phyloP scores from a whole-genome alignment of 2,797 vertebrate species.

The Dermochelys coriacea region DNA sequence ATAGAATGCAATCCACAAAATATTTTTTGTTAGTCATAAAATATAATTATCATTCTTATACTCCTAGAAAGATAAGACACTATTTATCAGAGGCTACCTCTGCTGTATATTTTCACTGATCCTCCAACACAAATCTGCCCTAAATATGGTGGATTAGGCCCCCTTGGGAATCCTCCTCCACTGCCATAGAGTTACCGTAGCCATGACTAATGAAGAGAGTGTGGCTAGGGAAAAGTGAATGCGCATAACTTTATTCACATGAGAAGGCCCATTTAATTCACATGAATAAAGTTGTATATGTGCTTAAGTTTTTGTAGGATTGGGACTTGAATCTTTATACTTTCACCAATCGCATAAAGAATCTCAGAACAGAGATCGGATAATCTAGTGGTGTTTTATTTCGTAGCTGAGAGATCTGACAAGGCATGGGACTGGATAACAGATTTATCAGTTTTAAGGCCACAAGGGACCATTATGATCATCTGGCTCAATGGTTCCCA shows the following conservation, averaged over 20 bases:
- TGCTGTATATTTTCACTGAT: not conserved
- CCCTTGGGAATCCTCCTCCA: not conserved
- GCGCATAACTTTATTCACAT: not conserved
- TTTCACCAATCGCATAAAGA: not conserved
- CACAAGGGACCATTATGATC: not conserved
- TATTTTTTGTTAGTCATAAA: not conserved
- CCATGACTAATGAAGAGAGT: not conserved
- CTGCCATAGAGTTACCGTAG: not conserved
- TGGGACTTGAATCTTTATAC: not conserved
- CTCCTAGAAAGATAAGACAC: not conserved
- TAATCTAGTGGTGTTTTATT: not conserved
- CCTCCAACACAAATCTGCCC: not conserved
- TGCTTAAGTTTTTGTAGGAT: not conserved
- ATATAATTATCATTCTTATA: not conserved
- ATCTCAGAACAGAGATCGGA: not conserved
- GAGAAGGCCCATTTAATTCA: not conserved
- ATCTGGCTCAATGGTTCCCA: not conserved
- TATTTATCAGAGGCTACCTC: not conserved
- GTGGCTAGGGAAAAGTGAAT: not conserved
- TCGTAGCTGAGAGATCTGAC: not conserved
- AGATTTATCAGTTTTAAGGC: not conserved
- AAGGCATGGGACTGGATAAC: not conserved
- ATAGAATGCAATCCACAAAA: not conserved
- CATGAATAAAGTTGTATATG: not conserved
- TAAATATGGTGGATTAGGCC: not conserved